phyloP scores from a whole-genome alignment of 1,140 invertebrate genomes.

The Camponotus pennsylvanicus region DNA sequence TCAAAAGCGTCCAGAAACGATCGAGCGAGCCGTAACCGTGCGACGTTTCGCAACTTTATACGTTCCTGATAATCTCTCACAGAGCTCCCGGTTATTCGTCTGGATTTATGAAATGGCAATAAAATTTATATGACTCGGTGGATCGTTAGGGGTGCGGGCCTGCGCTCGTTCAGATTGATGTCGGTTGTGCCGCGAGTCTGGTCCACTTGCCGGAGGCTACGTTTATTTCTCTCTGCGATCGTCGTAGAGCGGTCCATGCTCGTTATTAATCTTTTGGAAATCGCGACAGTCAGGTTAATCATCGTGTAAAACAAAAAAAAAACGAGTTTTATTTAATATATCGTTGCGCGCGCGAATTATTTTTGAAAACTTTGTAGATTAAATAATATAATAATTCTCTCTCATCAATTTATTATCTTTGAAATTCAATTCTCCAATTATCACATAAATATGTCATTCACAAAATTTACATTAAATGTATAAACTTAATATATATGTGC shows the following conservation, averaged over 20 bases:
- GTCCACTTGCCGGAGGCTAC: constrained; percentile 76
- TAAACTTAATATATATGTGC: neutral
- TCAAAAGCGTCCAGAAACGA: constrained; percentile 40
- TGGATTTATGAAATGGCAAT: constrained; percentile 82
- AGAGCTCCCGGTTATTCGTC: constrained; percentile 75
- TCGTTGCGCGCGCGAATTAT: neutral
- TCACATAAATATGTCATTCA: neutral
- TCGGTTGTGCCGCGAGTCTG: constrained; percentile 70
- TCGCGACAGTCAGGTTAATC: constrained; percentile 66
- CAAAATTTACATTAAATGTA: neutral
- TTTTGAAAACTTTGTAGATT: neutral
- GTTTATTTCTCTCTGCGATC: constrained; percentile 73
- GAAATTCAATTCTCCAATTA: neutral
- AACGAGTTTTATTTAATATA: neutral
- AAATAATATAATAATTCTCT: neutral
- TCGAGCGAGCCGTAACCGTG: constrained; percentile 56
- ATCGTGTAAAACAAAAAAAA: constrained; percentile 62
- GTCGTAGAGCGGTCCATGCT: constrained; percentile 64
- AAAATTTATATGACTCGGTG: constrained; percentile 83
- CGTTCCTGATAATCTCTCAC: constrained; percentile 77
- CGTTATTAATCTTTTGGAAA: constrained; percentile 76
- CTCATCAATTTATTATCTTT: neutral
- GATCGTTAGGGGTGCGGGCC: constrained; percentile 78
- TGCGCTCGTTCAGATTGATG: constrained; percentile 79
- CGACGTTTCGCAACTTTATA: constrained; percentile 73